phyloP scores from a whole-genome alignment of 2,113 vertebrate species.

The Oenanthe melanoleuca region DNA sequence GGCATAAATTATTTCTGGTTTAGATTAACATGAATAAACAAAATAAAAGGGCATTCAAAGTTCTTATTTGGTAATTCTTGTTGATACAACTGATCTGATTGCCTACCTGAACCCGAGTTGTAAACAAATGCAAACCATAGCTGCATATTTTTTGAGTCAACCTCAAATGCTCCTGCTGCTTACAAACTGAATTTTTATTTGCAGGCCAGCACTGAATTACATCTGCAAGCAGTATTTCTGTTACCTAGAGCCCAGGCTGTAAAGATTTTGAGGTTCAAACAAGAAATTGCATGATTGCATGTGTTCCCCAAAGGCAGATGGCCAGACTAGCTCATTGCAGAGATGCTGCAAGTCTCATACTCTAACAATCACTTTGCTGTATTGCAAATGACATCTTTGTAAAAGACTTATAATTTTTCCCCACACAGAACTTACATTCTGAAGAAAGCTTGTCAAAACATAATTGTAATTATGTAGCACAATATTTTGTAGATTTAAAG shows the following conservation, averaged over 20 bases:
- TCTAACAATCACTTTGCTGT: background rate
- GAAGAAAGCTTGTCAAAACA: slow-evolving; percentile 69
- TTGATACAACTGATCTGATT: background rate
- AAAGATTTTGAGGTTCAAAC: background rate
- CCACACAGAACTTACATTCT: slow-evolving; percentile 22
- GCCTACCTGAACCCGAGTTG: background rate
- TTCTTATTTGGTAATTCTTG: background rate
- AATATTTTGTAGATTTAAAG: slow-evolving; percentile 68
- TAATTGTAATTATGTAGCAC: slow-evolving; percentile 62
- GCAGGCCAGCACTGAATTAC: background rate
- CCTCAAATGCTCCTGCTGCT: background rate
- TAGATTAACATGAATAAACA: background rate
- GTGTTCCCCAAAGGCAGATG: background rate
- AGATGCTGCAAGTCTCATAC: background rate
- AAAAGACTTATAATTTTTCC: slow-evolving; percentile 29
- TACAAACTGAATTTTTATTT: background rate
- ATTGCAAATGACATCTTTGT: slow-evolving; percentile 25
- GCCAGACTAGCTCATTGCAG: background rate
- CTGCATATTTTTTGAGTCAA: background rate
- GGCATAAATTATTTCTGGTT: background rate
- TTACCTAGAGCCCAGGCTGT: background rate
- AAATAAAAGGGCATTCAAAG: background rate
- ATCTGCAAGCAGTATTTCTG: background rate
- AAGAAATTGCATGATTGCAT: background rate
- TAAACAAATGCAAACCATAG: background rate